A percentile compares a stretch with the other conserved stretches of the same genome.
Evolutionary conservation across 2,113 vertebrate species (phyloP).

Genomic region (Xenus cinereus): DNA sequence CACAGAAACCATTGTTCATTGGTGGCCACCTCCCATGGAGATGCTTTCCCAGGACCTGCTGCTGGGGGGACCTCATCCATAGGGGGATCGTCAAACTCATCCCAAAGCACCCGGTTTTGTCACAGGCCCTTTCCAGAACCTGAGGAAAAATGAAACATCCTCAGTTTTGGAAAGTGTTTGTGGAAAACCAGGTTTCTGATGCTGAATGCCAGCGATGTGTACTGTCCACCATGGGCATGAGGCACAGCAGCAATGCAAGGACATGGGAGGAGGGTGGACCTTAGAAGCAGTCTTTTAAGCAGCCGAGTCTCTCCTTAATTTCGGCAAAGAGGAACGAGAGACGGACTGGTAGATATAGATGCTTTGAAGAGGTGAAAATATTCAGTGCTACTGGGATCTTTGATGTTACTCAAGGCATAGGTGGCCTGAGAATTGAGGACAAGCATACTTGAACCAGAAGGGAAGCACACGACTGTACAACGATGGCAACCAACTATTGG

Average conservation of each 20-base stretch:
- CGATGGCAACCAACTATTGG: rapidly evolving
- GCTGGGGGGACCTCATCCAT: not conserved
- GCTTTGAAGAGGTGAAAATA: not conserved
- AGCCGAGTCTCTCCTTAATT: not conserved
- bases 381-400: not conserved
- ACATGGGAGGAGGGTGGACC: not conserved
- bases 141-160: not conserved
- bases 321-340: not conserved
- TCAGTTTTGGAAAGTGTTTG: not conserved
- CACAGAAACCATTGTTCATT: not conserved
- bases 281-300: not conserved
- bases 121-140: not conserved
- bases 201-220: not conserved
- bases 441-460: not conserved
- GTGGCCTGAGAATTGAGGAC: not conserved
- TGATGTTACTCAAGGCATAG: not conserved
- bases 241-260: not conserved
- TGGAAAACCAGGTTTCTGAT: not conserved
- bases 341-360: not conserved
- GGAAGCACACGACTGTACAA: not conserved
- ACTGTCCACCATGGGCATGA: rapidly evolving
- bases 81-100: not conserved
- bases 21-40: not conserved
- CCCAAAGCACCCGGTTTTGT: not conserved
- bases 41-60: not conserved